Percentiles rank a stretch among this genome's conserved stretches.
phyloP scores from a whole-genome alignment of 2,113 vertebrate genomes.

The Albula goreensis region DNA sequence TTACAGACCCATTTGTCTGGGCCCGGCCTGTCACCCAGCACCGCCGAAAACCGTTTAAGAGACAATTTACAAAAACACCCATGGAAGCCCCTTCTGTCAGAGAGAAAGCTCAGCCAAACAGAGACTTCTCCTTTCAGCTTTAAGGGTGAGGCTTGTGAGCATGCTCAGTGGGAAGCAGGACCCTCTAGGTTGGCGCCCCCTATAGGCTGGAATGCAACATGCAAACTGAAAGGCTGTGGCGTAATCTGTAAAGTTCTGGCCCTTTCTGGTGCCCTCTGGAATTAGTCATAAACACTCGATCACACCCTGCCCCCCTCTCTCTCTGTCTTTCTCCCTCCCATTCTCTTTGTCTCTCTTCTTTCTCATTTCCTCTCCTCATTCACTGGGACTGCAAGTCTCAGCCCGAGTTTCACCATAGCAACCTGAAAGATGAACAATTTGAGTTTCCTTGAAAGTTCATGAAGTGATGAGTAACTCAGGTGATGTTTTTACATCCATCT shows the following conservation, averaged over 20 bases:
- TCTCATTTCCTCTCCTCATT: neutral
- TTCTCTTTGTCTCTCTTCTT: conserved; percentile 16
- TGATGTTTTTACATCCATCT: too few relatives aligned
- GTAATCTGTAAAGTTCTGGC: too few relatives aligned
- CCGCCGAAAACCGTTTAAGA: conserved; percentile 30
- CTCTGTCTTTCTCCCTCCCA: conserved; percentile 20
- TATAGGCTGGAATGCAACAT: too few relatives aligned
- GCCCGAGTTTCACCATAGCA: neutral
- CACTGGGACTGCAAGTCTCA: neutral
- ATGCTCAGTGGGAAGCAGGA: too few relatives aligned
- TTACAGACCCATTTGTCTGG: conserved; percentile 23
- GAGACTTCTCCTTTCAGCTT: conserved; percentile 29
- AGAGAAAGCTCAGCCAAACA: neutral
- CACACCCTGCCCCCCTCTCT: conserved; percentile 13
- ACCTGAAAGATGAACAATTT: neutral
- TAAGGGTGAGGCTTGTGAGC: neutral
- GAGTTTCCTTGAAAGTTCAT: neutral
- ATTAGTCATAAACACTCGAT: too few relatives aligned
- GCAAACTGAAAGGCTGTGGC: too few relatives aligned
- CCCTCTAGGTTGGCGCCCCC: too few relatives aligned
- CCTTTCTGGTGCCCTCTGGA: too few relatives aligned
- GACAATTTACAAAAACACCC: conserved; percentile 31
- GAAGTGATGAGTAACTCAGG: too few relatives aligned
- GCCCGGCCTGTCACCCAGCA: conserved; percentile 9
- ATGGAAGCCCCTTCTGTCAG: neutral